phyloP scores from a whole-genome alignment of 2,797 vertebrate species.

The Sternotherus odoratus region DNA sequence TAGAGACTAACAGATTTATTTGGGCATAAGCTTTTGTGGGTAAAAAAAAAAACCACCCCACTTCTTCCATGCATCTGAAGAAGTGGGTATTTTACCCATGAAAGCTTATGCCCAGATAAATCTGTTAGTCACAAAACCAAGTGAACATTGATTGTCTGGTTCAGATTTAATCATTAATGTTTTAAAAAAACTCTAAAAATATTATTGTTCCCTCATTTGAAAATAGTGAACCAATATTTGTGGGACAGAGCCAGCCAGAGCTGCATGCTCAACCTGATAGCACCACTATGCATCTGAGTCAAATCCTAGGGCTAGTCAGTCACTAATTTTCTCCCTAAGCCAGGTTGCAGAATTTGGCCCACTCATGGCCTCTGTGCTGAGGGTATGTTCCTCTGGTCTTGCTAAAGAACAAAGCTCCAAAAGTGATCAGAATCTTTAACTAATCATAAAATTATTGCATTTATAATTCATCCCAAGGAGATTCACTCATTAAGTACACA shows the following conservation, averaged over 20 bases:
- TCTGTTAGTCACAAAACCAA: not conserved
- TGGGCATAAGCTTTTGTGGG: no score
- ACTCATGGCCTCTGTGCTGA: not conserved
- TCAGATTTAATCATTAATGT: not conserved
- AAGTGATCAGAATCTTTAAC: not conserved
- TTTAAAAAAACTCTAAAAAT: not conserved
- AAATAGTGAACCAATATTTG: accelerated
- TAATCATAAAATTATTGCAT: not conserved
- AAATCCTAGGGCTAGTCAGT: not conserved
- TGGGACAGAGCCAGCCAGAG: not conserved
- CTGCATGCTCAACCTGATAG: not conserved
- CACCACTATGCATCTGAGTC: not conserved
- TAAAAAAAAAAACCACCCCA: no score
- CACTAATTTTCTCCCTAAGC: not conserved
- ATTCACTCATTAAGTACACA: not conserved
- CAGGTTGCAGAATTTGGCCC: not conserved
- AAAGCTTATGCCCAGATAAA: no score
- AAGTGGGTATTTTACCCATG: no score
- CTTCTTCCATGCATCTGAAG: no score
- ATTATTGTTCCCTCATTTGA: not conserved
- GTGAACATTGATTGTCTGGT: not conserved
- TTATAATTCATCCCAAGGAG: not conserved
- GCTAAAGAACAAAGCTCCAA: not conserved
- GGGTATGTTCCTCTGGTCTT: not conserved
- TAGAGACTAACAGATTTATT: no score